These are phyloP conservation scores for Pyxicephalus adspersus DNA, from an alignment of 2,113 vertebrate genomes.

Conservation along the genomic window DNA sequence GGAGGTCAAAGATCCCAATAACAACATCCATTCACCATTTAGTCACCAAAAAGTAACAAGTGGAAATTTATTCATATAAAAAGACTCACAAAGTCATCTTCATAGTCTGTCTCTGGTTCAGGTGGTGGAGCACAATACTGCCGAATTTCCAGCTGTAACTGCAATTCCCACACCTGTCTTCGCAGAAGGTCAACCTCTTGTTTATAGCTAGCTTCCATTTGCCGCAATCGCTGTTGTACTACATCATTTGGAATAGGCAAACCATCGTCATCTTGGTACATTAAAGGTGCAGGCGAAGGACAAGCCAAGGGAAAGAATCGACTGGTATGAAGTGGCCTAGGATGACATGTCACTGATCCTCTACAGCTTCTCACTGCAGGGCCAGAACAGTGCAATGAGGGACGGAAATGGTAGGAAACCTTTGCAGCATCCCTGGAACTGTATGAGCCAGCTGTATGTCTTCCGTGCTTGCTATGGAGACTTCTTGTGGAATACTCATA, in stretches of 20 bases:
- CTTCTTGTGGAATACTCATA: slow-evolving; percentile 82
- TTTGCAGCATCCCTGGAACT: slow-evolving; percentile 71
- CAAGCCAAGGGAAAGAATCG: slow-evolving; percentile 72
- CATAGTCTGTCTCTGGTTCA: slow-evolving; percentile 92
- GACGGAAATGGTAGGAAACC: slow-evolving; percentile 66
- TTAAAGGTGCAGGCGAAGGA: slow-evolving; percentile 81
- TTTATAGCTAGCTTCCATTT: slow-evolving; percentile 96
- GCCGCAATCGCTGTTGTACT: slow-evolving; percentile 93
- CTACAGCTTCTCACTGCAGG: slow-evolving; percentile 66
- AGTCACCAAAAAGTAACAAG: neutral
- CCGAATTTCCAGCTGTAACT: slow-evolving; percentile 92
- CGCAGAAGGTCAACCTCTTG: slow-evolving; percentile 96
- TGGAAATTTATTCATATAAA: neutral
- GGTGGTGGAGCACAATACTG: slow-evolving; percentile 87
- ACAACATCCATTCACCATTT: too few relatives aligned
- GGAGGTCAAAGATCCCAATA: too few relatives aligned
- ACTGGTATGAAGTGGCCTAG: slow-evolving; percentile 74
- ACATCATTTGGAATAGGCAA: slow-evolving; percentile 93
- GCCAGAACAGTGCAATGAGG: slow-evolving; percentile 61
- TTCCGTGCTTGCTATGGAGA: slow-evolving; percentile 76
- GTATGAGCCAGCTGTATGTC: slow-evolving; percentile 67
- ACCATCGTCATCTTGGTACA: slow-evolving; percentile 92
- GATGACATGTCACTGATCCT: slow-evolving; percentile 66
- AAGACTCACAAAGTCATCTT: slow-evolving; percentile 95
- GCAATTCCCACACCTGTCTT: slow-evolving; percentile 92